Conservation (phyloP, 2,113 vertebrate species). For the Ochotona princeps region DNA sequence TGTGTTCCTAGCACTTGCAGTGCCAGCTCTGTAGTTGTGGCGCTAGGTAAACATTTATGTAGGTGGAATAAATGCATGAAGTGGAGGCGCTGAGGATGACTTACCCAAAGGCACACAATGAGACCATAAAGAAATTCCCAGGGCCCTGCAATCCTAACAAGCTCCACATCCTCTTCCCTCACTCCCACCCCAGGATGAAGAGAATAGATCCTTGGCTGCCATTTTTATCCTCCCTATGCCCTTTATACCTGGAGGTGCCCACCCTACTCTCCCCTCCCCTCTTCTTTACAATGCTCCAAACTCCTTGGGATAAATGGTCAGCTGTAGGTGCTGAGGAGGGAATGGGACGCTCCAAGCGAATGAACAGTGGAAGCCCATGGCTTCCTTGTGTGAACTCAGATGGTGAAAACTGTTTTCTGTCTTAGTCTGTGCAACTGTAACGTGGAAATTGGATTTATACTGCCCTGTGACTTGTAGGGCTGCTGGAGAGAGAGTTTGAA, state of each 20-base stretch:
- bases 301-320: neutral
- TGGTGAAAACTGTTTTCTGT: neutral
- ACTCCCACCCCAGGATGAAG: neutral
- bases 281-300: too few relatives aligned
- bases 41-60: neutral
- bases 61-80: neutral
- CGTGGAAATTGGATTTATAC: neutral
- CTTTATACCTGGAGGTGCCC: neutral
- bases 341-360: neutral
- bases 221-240: neutral
- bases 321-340: neutral
- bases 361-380: neutral
- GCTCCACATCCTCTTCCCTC: neutral
- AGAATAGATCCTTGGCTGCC: neutral
- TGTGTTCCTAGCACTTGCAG: neutral
- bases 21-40: neutral
- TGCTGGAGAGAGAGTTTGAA: neutral
- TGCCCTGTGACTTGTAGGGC: neutral
- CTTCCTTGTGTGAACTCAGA: neutral
- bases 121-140: neutral
- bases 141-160: neutral
- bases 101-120: neutral
- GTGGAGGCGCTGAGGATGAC: neutral
- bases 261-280: neutral
- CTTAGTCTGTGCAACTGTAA: constrained; percentile 49